Evolutionary conservation across 2,113 vertebrate species (phyloP), one percentile per base, ranked within the genome.

Genomic region (Engraulis encrasicolus): DNA sequence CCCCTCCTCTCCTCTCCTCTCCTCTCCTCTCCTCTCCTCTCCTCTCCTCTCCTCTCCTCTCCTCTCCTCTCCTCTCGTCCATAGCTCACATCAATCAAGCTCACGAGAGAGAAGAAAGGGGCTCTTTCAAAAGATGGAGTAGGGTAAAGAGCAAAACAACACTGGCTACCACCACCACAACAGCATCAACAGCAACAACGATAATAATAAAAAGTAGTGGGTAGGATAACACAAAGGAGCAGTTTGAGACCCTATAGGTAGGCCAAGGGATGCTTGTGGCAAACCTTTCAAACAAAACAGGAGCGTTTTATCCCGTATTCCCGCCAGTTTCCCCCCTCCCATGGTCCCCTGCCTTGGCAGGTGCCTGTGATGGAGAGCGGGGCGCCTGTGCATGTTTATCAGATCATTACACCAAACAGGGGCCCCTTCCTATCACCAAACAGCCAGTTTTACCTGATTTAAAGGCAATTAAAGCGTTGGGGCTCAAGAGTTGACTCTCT

Each of bases 51-150:
- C 82, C 54, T 87, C 78, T 89, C 87, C 82, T 81, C 87, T 45
- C 40, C 40, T 45, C 40, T 45, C 40, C 40, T 45, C 40, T 45
- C 40, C 40, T 45, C 40, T 45, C 40, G 40, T 45, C 9, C n/a
- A n/a, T n/a, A n/a, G 54, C 77, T 48, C 61, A 85, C 84, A 91
- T 93, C 89, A 92, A 91, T 91, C 92, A 90, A 84, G 83, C 45
- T 61, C 6, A 85, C 82, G 83, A 82, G 79, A 77, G 27, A 45
- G 40, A 81, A 86, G 78, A 80, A 27, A 48, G 82, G 85, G 71
- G n/a, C n/a, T n/a, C n/a, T n/a, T n/a, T n/a, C 78, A 81, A 82
- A 82, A 86, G n/a, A n/a, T n/a, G n/a, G n/a, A n/a, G n/a, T n/a
- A n/a, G n/a, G n/a, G n/a, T n/a, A n/a, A 54, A 81, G 77, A 27